Evolutionary conservation across 2,888 invertebrate species (phyloP).

Genomic region (Arrhopalites spinosus): DNA sequence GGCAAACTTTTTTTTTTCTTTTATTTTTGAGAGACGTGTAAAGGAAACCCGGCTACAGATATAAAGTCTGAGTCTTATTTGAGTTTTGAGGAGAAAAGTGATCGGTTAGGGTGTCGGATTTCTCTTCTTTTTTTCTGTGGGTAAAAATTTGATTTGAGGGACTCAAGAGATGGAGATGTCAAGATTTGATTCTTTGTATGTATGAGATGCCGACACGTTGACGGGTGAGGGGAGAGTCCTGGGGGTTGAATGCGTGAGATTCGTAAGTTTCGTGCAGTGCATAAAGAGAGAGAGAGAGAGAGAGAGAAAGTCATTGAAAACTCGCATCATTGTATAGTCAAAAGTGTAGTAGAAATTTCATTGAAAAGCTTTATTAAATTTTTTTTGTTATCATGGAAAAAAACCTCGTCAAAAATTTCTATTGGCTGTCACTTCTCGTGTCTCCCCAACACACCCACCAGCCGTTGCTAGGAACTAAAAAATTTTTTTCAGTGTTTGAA

Average conservation of each 20-base stretch:
- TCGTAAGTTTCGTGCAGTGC: not conserved
- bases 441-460: no score
- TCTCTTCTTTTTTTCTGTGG: not conserved
- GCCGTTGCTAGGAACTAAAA: no score
- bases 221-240: not conserved
- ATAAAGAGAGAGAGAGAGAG: not conserved
- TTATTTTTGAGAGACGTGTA: no score
- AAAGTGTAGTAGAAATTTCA: constrained; percentile 1
- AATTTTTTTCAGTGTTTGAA: no score
- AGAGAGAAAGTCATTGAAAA: not conserved
- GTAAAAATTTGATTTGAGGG: not conserved
- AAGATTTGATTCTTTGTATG: not conserved
- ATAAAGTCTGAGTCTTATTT: no score
- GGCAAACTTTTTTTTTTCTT: no score
- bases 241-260: not conserved
- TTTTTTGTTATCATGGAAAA: no score
- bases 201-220: constrained; percentile 3
- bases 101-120: no score
- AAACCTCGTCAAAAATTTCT: no score
- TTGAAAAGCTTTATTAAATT: constrained; percentile 7
- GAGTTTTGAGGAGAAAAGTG: no score
- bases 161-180: not conserved
- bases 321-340: not conserved
- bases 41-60: no score
- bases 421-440: not conserved